Base-by-base conservation (phyloP, 2,888 invertebrate genomes). In the Aspidiotus rigidus region DNA sequence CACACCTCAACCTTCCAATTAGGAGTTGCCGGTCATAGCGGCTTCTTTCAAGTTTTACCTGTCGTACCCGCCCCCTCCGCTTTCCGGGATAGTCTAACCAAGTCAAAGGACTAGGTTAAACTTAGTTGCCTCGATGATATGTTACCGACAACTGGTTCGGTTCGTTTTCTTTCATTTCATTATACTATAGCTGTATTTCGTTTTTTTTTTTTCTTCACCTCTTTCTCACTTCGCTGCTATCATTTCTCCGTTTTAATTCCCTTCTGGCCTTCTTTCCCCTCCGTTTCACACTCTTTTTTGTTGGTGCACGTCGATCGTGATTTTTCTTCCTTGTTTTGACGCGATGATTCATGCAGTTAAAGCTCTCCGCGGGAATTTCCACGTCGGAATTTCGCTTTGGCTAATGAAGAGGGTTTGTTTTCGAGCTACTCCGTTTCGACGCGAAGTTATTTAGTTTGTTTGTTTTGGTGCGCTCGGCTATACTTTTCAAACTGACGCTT, bases 1-100 rank as follows among this genome's bases (percentile, higher is more conserved):
- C 72, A 72, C 72, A 72, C 72, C 72, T 72, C 71, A 71, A 71
- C 71, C 72, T 72, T 71, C 72, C 72, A 72, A 72, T 72, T 72
- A 72, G 72, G 71, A 70, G 72, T 71, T 72, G 72, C 72, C 72
- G 72, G 72, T 70, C 72, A 59, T 69, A 71, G 71, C 69, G 71
- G 71, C 71, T 69, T 69, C 72, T 72, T 72, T 70, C 62, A 67
- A 67, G 59, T 67, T 57, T 67, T 67, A 67, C 67, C 67, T 67
- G 67, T 67, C 67, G 67, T 67, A 44, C 67, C 67, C 67, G 67
- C 67, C 67, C 53, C 49, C 67, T 49, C 67, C 67, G 66, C 66
- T 67, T 60, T 59, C 59, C 67, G 49, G 59, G 41, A 44, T 67
- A 67, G 60, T 67, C 59, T 60, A 67, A 67, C 67, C 67, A 66